phyloP scores from a whole-genome alignment of 30 jellyfish, hydroid and myxozoan species.

The Catostylus mosaicus region DNA sequence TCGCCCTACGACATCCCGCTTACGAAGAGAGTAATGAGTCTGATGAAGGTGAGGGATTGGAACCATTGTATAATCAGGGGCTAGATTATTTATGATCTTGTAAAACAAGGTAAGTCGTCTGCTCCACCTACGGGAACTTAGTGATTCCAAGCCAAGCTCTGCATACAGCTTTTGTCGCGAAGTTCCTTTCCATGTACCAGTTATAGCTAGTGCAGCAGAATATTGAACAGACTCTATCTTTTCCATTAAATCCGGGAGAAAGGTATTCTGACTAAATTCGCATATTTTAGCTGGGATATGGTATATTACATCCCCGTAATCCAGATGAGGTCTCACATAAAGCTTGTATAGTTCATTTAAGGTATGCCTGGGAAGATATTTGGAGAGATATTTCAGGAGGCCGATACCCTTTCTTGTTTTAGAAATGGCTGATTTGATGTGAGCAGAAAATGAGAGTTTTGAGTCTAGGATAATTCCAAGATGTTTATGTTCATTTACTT shows the following conservation, averaged over 20 bases:
- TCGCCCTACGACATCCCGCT: constrained; percentile 58
- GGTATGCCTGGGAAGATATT: constrained; percentile 67
- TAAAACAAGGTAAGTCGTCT: constrained; percentile 46
- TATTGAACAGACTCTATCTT: constrained; percentile 63
- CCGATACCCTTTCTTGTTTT: constrained; percentile 71
- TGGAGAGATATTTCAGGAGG: constrained; percentile 75
- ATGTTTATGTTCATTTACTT: constrained; percentile 40
- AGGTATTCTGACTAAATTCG: constrained; percentile 34
- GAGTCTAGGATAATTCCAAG: constrained; percentile 52
- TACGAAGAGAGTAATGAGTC: constrained; percentile 57
- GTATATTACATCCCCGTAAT: constrained; percentile 66
- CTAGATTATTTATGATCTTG: constrained; percentile 48
- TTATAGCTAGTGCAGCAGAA: constrained; percentile 67
- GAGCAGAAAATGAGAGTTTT: constrained; percentile 40
- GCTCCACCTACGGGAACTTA: constrained; percentile 44
- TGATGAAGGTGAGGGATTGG: constrained; percentile 67
- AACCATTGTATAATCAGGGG: constrained; percentile 56
- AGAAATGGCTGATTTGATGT: constrained; percentile 44
- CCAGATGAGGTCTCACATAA: constrained; percentile 71
- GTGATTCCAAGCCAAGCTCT: constrained; percentile 72
- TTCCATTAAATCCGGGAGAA: constrained; percentile 39
- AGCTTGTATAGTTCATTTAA: constrained; percentile 55
- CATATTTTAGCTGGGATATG: constrained; percentile 65
- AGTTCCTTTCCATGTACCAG: constrained; percentile 72
- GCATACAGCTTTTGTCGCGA: constrained; percentile 55